Percentiles rank a stretch among this genome's conserved stretches.
Evolutionary conservation across 2,113 vertebrate species (phyloP).

Genomic region (Hepsetus odoe): DNA sequence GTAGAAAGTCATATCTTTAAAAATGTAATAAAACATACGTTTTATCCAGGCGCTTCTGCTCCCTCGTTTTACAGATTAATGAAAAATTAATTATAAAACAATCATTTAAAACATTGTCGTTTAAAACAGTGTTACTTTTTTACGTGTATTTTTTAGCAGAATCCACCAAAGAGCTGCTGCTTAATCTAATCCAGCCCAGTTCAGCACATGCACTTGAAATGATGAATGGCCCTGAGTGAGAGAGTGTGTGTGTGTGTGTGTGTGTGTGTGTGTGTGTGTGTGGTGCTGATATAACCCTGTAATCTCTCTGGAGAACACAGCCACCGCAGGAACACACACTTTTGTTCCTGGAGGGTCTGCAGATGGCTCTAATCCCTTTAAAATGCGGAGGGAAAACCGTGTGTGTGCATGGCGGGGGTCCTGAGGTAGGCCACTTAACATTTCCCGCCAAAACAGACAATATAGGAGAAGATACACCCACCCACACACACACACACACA

Average conservation of each 20-base stretch:
- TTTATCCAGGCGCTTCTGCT: too few relatives aligned
- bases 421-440: constrained; percentile 60
- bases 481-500: too few relatives aligned
- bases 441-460: constrained; percentile 74
- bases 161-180: too few relatives aligned
- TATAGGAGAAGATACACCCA: constrained; percentile 14
- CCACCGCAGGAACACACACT: constrained; percentile 56
- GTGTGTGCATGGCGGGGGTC: constrained; percentile 53
- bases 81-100: too few relatives aligned
- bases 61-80: too few relatives aligned
- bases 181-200: not conserved
- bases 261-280: too few relatives aligned
- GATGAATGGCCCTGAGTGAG: not conserved
- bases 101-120: too few relatives aligned
- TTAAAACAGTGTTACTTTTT: too few relatives aligned
- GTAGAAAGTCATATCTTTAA: too few relatives aligned
- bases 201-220: not conserved
- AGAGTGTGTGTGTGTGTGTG: too few relatives aligned
- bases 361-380: constrained; percentile 81
- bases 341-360: constrained; percentile 80
- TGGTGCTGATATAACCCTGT: constrained; percentile 21
- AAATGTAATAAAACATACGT: too few relatives aligned
- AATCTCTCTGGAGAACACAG: constrained; percentile 41
- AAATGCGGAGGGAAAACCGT: constrained; percentile 73
- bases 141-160: too few relatives aligned